Conservation (phyloP, 92 coral and sea anemone species). For the Porites evermanni region DNA sequence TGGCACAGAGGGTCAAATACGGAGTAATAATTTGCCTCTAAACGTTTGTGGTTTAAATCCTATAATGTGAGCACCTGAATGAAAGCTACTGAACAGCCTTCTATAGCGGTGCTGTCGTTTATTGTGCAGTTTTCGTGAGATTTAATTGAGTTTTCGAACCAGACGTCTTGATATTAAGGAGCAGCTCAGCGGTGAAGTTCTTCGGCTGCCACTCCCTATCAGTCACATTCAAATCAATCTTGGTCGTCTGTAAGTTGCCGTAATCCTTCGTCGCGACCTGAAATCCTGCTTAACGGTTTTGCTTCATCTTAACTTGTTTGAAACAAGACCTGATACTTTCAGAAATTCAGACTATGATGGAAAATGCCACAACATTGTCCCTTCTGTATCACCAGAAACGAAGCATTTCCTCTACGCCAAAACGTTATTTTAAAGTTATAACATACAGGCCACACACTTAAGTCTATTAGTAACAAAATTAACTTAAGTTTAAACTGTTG, state of each 20-base stretch:
- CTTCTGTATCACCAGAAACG: neutral
- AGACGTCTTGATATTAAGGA: too few relatives aligned
- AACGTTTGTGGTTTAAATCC: neutral
- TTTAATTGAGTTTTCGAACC: neutral
- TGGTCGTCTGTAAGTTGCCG: constrained; percentile 49
- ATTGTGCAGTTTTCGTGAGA: neutral
- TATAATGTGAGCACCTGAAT: neutral
- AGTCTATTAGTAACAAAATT: neutral
- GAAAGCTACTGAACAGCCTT: neutral
- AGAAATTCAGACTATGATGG: constrained; percentile 42
- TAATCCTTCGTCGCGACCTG: constrained; percentile 70
- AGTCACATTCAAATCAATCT: constrained; percentile 47
- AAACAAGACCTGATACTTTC: constrained; percentile 34
- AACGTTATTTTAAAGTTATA: neutral
- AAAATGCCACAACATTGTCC: constrained; percentile 23
- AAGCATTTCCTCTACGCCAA: neutral
- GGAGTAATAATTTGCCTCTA: neutral
- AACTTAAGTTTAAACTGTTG: neutral
- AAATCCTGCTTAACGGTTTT: constrained; percentile 55
- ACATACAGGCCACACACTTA: constrained; percentile 30
- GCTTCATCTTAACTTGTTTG: constrained; percentile 28
- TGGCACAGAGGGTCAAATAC: constrained; percentile 3
- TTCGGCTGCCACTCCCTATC: constrained; percentile 40
- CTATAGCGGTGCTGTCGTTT: neutral
- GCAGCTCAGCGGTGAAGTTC: neutral